Evolutionary conservation across 2,888 invertebrate species (phyloP).

Genomic region (Parelbella ahira): DNA sequence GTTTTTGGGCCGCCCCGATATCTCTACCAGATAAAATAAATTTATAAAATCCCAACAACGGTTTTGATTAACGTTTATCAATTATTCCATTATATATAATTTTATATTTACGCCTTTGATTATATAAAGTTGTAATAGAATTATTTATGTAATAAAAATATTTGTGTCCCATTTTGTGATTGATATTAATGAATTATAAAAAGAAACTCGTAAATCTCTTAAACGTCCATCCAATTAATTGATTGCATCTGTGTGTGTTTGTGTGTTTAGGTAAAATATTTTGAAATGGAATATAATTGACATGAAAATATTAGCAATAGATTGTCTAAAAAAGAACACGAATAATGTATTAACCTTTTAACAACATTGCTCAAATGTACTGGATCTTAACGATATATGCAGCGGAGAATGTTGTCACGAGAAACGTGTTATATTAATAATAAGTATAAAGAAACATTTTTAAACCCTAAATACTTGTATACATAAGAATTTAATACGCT

Average conservation of each 20-base stretch:
- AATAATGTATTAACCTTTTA: too few relatives aligned
- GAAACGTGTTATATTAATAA: constrained; percentile 51
- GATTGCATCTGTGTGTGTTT: constrained; percentile 17
- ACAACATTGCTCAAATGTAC: constrained; percentile 56
- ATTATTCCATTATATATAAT: too few relatives aligned
- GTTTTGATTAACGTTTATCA: too few relatives aligned
- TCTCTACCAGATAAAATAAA: too few relatives aligned
- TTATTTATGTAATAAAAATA: too few relatives aligned
- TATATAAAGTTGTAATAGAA: too few relatives aligned
- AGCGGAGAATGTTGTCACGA: constrained; percentile 54
- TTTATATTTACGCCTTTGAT: neutral
- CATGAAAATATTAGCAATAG: too few relatives aligned
- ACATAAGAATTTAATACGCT: constrained; percentile 62
- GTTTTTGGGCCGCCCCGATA: too few relatives aligned
- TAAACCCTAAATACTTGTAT: constrained; percentile 57
- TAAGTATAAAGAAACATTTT: constrained; percentile 54
- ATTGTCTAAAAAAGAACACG: too few relatives aligned
- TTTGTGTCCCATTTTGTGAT: neutral
- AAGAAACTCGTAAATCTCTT: constrained; percentile 1
- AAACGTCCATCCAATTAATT: constrained; percentile 20
- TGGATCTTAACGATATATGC: constrained; percentile 32
- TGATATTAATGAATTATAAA: too few relatives aligned
- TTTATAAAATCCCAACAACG: too few relatives aligned
- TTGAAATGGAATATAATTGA: constrained; percentile 5
- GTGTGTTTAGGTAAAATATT: constrained; percentile 13